phyloP scores from a whole-genome alignment of 2,888 invertebrate species.

The Phyllotreta cruciferae region DNA sequence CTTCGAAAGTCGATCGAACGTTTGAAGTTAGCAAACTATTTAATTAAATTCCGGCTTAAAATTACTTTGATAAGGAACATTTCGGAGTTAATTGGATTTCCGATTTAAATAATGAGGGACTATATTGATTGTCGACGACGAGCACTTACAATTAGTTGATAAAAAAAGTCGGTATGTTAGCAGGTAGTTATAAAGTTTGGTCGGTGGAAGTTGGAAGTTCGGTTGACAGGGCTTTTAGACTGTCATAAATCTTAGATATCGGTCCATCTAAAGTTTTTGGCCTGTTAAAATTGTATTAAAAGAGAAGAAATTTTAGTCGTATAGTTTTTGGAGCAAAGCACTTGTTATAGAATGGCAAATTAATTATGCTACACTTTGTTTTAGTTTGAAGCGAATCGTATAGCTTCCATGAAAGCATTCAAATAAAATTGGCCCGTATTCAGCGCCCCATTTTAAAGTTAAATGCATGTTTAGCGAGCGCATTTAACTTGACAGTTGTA shows the following conservation, averaged over 20 bases:
- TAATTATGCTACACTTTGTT: too few relatives aligned
- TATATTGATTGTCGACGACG: neutral
- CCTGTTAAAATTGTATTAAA: neutral
- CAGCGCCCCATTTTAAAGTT: too few relatives aligned
- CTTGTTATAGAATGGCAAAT: too few relatives aligned
- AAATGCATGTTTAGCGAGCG: too few relatives aligned
- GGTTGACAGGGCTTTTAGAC: conserved; percentile 1
- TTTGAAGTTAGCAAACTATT: neutral
- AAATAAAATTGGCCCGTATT: too few relatives aligned
- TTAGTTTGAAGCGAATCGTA: too few relatives aligned
- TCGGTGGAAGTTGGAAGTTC: neutral
- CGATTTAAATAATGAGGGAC: neutral
- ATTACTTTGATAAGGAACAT: conserved; percentile 4
- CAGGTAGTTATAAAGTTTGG: neutral
- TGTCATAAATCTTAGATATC: conserved; percentile 3
- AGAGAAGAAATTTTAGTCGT: neutral
- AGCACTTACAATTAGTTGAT: neutral
- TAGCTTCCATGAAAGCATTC: too few relatives aligned
- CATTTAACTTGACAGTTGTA: too few relatives aligned
- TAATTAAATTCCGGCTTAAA: conserved; percentile 11
- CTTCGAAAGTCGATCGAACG: neutral
- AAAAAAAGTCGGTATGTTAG: neutral
- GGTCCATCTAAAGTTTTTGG: neutral
- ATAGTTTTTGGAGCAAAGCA: neutral
- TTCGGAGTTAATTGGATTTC: neutral